A percentile compares a stretch with the other conserved stretches of the same genome.
Conservation (phyloP, 2,797 vertebrate genomes). For the Betta splendens region DNA sequence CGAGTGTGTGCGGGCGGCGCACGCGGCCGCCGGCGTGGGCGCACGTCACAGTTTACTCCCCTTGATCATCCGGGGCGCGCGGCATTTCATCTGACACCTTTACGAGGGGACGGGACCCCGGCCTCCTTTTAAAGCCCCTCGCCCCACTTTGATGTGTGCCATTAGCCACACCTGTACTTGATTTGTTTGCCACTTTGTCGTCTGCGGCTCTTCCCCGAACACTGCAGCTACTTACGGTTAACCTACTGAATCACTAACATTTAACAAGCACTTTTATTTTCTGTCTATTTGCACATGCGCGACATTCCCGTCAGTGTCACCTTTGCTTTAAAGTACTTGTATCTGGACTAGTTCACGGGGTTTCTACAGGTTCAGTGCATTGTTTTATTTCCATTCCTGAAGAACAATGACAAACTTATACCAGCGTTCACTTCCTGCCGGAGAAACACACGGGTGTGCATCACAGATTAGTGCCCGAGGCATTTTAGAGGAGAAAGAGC, state of each 20-base stretch:
- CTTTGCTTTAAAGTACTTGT: constrained; percentile 1
- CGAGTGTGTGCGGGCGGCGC: too few relatives aligned
- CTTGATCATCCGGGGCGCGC: constrained; percentile 83
- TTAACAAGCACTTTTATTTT: constrained; percentile 76
- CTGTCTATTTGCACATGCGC: not conserved
- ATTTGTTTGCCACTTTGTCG: constrained; percentile 81
- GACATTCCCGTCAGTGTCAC: constrained; percentile 3
- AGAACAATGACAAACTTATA: constrained; percentile 49
- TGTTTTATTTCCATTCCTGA: constrained; percentile 20
- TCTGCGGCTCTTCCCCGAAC: constrained; percentile 48
- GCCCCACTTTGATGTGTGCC: constrained; percentile 85
- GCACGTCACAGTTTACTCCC: constrained; percentile 54
- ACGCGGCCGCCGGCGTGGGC: constrained; percentile 24
- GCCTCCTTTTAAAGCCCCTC: constrained; percentile 70
- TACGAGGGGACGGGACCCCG: constrained; percentile 82
- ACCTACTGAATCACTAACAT: constrained; percentile 75
- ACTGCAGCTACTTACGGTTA: constrained; percentile 44
- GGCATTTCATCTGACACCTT: constrained; percentile 85
- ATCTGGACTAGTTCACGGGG: constrained; percentile 16
- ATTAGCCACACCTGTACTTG: constrained; percentile 86
- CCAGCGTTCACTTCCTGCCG: constrained; percentile 46
- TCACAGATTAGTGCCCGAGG: constrained; percentile 73
- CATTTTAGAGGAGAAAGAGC: constrained; percentile 72
- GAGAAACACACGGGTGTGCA: constrained; percentile 54
- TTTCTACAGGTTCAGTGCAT: constrained; percentile 16